Base-by-base conservation (phyloP, 2,797 vertebrate species). In the Salmo trutta region DNA sequence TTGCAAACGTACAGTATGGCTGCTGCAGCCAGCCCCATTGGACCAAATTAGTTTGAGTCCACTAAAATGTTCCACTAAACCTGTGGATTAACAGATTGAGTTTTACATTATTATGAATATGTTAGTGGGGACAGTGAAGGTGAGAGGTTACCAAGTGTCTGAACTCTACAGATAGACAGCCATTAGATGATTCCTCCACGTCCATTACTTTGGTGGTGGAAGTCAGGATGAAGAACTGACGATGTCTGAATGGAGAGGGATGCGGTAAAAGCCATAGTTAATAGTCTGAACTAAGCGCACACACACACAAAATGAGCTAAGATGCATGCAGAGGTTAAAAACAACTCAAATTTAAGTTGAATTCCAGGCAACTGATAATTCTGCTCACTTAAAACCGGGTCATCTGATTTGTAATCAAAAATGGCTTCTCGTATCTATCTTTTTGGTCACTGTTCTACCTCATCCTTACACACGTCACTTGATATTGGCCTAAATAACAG, bases 191-290 rank as follows among this genome's bases (percentile, higher is more conserved):
- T 74, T 99, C 98, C 81, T 98, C 98, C 33, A 96, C 95, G 86
- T 98, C 97, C 98, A 99, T 99, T 5, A 96, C 96, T 93, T 99
- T 99, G 87, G 96, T 95, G 12, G 97, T 98, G 72, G 96, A 98
- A 82, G 97, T 98, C 84, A 96, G 95, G 84, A 99, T 98, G 82
- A 97, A 96, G 83, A 99, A 99, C 82, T 97, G 97, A 64, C 98
- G 94, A 87, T 96, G 97, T 87, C 97, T 99, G 77, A 80, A 83
- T 54, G 10, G 62, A 80, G 88, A 85, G 71, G 33, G 12, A 54
- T n/a, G 19, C 3, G 3, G 36, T 7, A 77, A 54, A 54, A 21
- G 65, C 77, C 52, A 52, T 53, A 3, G 56, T 64, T 21, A 36
- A 21, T 66, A 24, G 14, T 67, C 65, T 31, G n/a, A 65, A n/a